Evolutionary conservation across 2,113 vertebrate genomes (phyloP).

Genomic region (Larimichthys polyactis): DNA sequence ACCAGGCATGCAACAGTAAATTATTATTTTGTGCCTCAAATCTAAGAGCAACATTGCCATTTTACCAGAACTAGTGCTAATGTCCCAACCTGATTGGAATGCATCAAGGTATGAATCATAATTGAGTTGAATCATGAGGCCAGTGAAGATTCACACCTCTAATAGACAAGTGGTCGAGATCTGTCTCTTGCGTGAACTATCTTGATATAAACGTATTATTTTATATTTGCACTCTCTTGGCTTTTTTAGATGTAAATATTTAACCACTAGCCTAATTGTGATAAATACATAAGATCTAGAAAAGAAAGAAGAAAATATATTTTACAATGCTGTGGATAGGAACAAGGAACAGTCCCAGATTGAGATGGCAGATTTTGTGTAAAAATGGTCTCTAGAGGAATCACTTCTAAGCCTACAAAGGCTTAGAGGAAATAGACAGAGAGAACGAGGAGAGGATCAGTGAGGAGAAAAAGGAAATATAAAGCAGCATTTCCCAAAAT

Average conservation of each 20-base stretch:
- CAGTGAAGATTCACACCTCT: no score
- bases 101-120: no score
- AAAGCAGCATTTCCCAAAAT: conserved; percentile 22
- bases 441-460: conserved; percentile 2
- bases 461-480: conserved; percentile 29
- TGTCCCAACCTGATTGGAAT: no score
- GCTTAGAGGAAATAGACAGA: conserved; percentile 17
- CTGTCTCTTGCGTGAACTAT: background rate
- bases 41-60: no score
- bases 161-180: background rate
- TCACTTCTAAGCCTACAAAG: conserved; percentile 43
- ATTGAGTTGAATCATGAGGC: no score
- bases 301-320: conserved; percentile 25
- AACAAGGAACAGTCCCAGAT: conserved; percentile 23
- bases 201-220: background rate
- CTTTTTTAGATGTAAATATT: conserved; percentile 21
- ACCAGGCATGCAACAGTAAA: no score
- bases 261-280: conserved; percentile 5
- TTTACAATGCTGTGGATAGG: background rate
- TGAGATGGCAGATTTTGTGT: conserved; percentile 58
- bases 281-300: conserved; percentile 13
- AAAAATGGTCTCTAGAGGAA: conserved; percentile 48
- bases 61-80: no score
- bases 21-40: no score
- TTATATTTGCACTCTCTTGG: background rate